These are phyloP conservation scores for Cordylochernes scorpioides DNA, from an alignment of 2,888 invertebrate species.

Conservation along the genomic window DNA sequence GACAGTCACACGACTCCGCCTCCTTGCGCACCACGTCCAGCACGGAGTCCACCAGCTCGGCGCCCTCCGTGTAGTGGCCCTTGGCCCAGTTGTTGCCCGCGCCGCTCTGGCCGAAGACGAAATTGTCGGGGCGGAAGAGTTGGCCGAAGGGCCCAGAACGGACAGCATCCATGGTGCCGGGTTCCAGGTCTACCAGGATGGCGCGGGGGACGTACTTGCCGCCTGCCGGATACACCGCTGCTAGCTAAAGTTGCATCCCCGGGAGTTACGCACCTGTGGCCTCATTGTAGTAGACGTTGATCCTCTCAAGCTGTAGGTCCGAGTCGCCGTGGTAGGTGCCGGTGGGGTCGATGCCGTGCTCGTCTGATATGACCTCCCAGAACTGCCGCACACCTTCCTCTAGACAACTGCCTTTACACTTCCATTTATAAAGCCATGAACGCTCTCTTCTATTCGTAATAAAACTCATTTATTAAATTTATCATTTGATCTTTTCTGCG, in stretches of 20 bases:
- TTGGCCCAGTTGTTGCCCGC: conserved; percentile 67
- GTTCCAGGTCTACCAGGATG: conserved; percentile 76
- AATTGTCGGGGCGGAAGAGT: conserved; percentile 83
- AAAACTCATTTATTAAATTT: too few relatives aligned
- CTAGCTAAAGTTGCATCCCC: too few relatives aligned
- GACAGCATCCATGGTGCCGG: conserved; percentile 91
- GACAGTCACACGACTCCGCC: conserved; percentile 26
- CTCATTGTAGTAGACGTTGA: conserved; percentile 26
- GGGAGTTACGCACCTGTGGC: conserved; percentile 20
- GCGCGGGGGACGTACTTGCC: conserved; percentile 85
- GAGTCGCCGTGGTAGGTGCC: conserved; percentile 24
- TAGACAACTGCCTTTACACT: too few relatives aligned
- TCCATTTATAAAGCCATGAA: too few relatives aligned
- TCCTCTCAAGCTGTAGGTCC: conserved; percentile 26
- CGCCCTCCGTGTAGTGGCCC: conserved; percentile 32
- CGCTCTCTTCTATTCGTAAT: too few relatives aligned
- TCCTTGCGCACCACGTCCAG: conserved; percentile 27
- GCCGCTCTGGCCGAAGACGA: conserved; percentile 30
- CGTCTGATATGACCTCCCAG: conserved; percentile 24
- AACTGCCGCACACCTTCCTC: too few relatives aligned
- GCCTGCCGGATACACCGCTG: conserved; percentile 27
- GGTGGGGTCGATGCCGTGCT: conserved; percentile 23
- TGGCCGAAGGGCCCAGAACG: conserved; percentile 71
- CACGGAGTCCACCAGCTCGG: conserved; percentile 26
- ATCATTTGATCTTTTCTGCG: too few relatives aligned